Evolutionary conservation across 2,797 vertebrate species (phyloP).

Genomic region (Anabacerthia variegaticeps): DNA sequence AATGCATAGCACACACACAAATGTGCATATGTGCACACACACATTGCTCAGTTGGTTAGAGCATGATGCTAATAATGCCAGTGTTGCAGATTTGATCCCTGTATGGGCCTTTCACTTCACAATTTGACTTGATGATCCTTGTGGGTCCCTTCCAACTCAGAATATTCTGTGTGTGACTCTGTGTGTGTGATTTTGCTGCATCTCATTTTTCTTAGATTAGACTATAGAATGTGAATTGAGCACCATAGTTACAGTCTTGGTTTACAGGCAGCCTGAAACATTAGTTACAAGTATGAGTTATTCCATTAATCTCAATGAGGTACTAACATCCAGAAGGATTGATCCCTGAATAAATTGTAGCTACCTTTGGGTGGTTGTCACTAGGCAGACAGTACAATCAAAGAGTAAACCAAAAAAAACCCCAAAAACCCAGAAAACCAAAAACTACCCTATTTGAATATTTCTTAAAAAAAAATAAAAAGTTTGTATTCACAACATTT

Average conservation of each 20-base stretch:
- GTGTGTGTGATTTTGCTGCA: background rate
- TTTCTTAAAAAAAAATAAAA: background rate
- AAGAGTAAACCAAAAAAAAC: background rate
- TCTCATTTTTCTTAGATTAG: background rate
- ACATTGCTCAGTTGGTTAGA: background rate
- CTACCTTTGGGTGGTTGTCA: background rate
- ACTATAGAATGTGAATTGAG: background rate
- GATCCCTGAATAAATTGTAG: background rate
- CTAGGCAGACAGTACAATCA: background rate
- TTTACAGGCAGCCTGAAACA: background rate
- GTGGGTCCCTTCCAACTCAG: background rate
- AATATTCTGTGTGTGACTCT: background rate
- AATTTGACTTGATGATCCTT: too few relatives aligned
- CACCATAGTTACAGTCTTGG: background rate
- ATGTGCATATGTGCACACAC: background rate
- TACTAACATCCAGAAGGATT: background rate
- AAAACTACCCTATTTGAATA: background rate
- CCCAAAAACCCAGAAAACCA: too few relatives aligned
- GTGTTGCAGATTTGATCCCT: fast-evolving
- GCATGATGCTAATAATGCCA: background rate
- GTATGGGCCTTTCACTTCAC: background rate
- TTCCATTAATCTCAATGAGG: background rate
- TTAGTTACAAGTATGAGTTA: background rate
- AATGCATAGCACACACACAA: background rate
- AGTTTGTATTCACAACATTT: background rate